Evolutionary conservation across 2,888 invertebrate genomes (phyloP), one percentile per base, ranked within the genome.

Genomic region (Melipona bicolor): DNA sequence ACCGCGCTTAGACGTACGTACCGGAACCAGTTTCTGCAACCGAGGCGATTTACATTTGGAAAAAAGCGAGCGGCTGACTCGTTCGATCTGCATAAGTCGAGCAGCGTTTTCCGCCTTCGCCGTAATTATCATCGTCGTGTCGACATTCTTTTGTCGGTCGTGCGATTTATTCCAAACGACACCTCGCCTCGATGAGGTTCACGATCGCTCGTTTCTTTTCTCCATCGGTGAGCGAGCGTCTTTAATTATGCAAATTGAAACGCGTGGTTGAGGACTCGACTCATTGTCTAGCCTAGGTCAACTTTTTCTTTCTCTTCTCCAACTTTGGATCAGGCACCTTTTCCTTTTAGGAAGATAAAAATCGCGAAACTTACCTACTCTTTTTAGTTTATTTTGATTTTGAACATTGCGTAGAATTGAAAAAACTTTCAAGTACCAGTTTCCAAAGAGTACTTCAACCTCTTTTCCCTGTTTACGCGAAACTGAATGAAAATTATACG

Each of bases 21-120:
- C 32, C 71, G 84, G 72, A 85, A 85, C 85, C 80, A 84, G 85
- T 85, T 85, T 80, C 77, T 75, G 74, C 64, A 77, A 72, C 68
- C 77, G 75, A 85, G 32, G 32, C 32, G 32, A 32, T 85, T 77
- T 72, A 71, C 80, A 80, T 84, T 71, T 72, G 50, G 49, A 49
- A 75, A 77, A 75, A 62, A 32, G 4, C 32, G 32, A 32, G 75
- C 50, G 74, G 61, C 68, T 80, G n/a, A 71, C 59, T 80, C 80
- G 43, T 69, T 75, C 78, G 15, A 27, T 11, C 56, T 27, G 81
- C 73, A 81, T 81, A 76, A 72, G 77, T 74, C 81, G 69, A 50
- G 0, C 32, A 5, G 27, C 11, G 21, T 3, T 69, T n/a, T 69
- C 24, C 62, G 62, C 19, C 32, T 62, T 32, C 27, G 27, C 2